phyloP scores from a whole-genome alignment of 2,113 vertebrate species.

The Semicossyphus pulcher region DNA sequence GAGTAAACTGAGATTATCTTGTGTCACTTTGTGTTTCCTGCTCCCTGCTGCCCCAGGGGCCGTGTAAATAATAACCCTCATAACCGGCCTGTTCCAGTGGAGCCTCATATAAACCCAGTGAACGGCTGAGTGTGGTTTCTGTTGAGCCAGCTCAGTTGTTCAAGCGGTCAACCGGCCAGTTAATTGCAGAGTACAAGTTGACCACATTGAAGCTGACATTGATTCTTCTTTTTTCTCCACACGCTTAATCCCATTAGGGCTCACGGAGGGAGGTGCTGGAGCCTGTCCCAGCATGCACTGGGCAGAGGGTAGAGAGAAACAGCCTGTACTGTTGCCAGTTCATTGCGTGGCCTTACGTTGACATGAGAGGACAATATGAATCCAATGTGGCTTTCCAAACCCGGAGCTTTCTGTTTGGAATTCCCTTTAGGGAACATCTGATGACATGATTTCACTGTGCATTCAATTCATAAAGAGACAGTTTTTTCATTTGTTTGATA shows the following conservation, averaged over 20 bases:
- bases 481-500: slow-evolving; percentile 15
- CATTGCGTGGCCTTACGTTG: not conserved
- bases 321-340: not conserved
- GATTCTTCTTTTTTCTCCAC: slow-evolving; percentile 43
- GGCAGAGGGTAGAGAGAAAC: slow-evolving; percentile 10
- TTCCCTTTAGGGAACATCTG: slow-evolving; percentile 28
- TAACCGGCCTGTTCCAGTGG: slow-evolving; percentile 10
- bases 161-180: slow-evolving; percentile 8
- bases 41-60: slow-evolving; percentile 27
- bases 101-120: slow-evolving; percentile 26
- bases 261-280: not conserved
- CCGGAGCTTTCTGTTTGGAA: slow-evolving; percentile 38
- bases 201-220: slow-evolving; percentile 55
- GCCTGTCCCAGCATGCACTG: slow-evolving; percentile 28
- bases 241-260: slow-evolving; percentile 48
- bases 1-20: slow-evolving; percentile 52
- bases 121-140: slow-evolving; percentile 18
- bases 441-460: slow-evolving; percentile 27
- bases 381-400: slow-evolving; percentile 30
- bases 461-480: slow-evolving; percentile 28
- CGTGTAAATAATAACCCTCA: slow-evolving; percentile 39
- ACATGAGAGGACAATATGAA: slow-evolving; percentile 6
- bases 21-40: slow-evolving; percentile 51
- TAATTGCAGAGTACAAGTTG: slow-evolving; percentile 36
- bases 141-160: slow-evolving; percentile 34